Evolutionary conservation across 23 tunicate species (phyloP).

Genomic region (Halocynthia aurantium): DNA sequence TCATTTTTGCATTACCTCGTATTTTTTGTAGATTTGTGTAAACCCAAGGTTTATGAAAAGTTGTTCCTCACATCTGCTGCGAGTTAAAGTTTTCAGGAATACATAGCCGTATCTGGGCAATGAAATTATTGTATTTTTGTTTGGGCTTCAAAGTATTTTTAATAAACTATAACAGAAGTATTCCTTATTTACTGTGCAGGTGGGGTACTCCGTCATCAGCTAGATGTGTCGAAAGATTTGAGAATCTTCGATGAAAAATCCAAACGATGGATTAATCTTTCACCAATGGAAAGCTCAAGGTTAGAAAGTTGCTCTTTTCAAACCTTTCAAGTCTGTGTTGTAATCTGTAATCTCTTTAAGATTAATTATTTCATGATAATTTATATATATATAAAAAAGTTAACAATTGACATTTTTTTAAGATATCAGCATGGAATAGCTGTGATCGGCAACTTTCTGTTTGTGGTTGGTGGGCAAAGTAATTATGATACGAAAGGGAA

Average conservation of each 20-base stretch:
- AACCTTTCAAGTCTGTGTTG: no score
- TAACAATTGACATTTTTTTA: background rate
- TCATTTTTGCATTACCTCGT: background rate
- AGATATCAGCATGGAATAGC: constrained; percentile 99
- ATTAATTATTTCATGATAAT: background rate
- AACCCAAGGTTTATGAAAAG: background rate
- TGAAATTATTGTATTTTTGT: no score
- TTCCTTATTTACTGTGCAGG: constrained; percentile 26
- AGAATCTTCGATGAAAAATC: constrained; percentile 75
- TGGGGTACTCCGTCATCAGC: constrained; percentile 93
- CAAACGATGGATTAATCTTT: constrained; percentile 79
- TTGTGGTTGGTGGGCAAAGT: constrained; percentile 99
- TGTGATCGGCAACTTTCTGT: constrained; percentile 94
- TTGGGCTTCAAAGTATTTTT: no score
- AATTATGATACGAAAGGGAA: constrained; percentile 99
- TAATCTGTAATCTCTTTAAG: background rate
- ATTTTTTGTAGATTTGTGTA: background rate
- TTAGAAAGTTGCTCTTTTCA: background rate
- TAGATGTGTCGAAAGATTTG: constrained; percentile 91
- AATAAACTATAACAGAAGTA: no score
- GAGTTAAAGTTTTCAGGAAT: no score
- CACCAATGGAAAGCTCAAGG: constrained; percentile 97
- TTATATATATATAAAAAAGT: background rate
- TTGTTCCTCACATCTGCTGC: no score
- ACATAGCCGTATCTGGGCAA: no score